Percentiles rank a stretch among this genome's conserved stretches.
Evolutionary conservation across 2,113 vertebrate genomes (phyloP).

Genomic region (Miniopterus natalensis): DNA sequence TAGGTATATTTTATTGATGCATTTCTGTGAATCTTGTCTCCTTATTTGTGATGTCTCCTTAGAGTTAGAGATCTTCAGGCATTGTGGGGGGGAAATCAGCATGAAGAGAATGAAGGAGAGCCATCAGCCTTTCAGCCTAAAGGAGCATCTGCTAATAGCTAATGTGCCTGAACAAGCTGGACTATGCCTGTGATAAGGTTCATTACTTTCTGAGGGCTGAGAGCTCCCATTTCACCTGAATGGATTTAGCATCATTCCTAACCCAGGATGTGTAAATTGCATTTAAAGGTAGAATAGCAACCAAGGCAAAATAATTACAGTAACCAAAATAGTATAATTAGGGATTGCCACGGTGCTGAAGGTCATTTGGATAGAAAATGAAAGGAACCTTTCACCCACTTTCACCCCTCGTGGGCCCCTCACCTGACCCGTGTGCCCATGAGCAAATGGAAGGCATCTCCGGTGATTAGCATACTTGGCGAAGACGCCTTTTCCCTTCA

Average conservation of each 20-base stretch:
- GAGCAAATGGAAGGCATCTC: neutral
- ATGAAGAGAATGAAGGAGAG: neutral
- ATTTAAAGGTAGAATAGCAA: slow-evolving; percentile 35
- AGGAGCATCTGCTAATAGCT: neutral
- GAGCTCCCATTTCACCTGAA: neutral
- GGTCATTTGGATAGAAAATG: slow-evolving; percentile 8
- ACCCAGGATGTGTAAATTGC: neutral
- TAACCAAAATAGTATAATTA: slow-evolving; percentile 11
- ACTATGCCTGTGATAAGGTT: neutral
- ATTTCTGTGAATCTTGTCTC: neutral
- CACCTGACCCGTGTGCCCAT: neutral
- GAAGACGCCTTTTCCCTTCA: neutral
- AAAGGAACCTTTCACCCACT: neutral
- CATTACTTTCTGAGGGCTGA: neutral
- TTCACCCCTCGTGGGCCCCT: neutral
- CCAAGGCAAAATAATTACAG: slow-evolving; percentile 15
- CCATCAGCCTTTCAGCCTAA: neutral
- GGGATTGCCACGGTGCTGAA: neutral
- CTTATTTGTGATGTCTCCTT: neutral
- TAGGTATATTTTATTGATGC: neutral
- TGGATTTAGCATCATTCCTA: neutral
- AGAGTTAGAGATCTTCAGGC: neutral
- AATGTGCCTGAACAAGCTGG: neutral
- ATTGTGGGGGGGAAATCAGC: neutral
- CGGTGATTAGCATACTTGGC: neutral